Percentiles rank a stretch among this genome's conserved stretches.
Evolutionary conservation across 2,888 invertebrate genomes (phyloP).

Genomic region (Melipona beecheii): DNA sequence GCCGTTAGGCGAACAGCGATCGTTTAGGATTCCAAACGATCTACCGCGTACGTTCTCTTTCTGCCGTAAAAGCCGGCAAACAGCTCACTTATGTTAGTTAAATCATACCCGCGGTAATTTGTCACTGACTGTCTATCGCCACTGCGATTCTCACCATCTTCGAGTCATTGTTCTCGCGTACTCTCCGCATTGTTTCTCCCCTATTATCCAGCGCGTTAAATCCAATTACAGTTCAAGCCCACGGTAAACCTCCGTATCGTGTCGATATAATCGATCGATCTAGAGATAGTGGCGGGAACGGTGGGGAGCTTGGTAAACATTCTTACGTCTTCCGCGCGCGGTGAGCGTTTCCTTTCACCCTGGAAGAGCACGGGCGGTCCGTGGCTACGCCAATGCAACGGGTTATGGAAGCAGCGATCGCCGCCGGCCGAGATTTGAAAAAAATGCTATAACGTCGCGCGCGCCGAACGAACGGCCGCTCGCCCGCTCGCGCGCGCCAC

Average conservation of each 20-base stretch:
- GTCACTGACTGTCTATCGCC: background rate
- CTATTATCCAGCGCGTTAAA: background rate
- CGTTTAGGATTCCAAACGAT: background rate
- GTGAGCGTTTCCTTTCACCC: conserved; percentile 55
- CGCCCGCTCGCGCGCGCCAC: conserved; percentile 25
- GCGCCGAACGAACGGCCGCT: conserved; percentile 36
- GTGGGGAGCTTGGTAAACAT: background rate
- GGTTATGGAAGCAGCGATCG: conserved; percentile 61
- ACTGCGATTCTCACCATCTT: background rate
- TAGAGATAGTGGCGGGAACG: background rate
- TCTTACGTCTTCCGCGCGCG: conserved; percentile 13
- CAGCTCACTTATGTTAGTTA: background rate
- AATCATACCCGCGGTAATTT: background rate
- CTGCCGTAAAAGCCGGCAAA: background rate
- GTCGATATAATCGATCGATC: background rate
- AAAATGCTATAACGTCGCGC: conserved; percentile 65
- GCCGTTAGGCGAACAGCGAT: background rate
- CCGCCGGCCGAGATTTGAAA: conserved; percentile 57
- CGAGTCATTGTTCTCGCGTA: background rate
- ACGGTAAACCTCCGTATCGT: background rate
- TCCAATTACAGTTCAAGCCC: background rate
- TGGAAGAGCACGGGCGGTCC: conserved; percentile 42
- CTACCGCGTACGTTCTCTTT: background rate
- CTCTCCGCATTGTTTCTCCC: too few species aligned
- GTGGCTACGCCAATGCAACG: conserved; percentile 58